Evolutionary conservation across 2,797 vertebrate genomes (phyloP).

Genomic region (Chaunax sp.): DNA sequence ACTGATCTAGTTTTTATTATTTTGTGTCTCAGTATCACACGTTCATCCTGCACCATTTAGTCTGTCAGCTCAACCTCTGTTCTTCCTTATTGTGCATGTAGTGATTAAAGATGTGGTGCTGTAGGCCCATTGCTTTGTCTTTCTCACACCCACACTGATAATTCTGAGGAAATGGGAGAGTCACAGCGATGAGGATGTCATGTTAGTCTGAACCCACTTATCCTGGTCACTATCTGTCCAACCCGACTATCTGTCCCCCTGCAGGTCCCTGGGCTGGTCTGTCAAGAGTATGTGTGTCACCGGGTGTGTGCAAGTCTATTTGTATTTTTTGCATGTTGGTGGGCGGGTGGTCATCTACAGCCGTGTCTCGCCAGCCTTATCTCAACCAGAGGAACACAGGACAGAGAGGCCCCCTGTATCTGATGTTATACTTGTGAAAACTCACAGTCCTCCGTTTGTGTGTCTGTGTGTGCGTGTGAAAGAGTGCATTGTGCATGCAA

Average conservation of each 20-base stretch:
- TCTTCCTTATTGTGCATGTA: slow-evolving; percentile 61
- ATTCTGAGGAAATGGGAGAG: slow-evolving; percentile 63
- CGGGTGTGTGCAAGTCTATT: slow-evolving; percentile 43
- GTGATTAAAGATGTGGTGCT: slow-evolving; percentile 22
- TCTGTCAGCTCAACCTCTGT: slow-evolving; percentile 56
- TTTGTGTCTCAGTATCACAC: not conserved
- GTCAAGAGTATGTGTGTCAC: slow-evolving; percentile 21
- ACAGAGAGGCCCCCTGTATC: slow-evolving; percentile 59
- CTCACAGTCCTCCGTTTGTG: slow-evolving; percentile 38
- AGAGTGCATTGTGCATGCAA: slow-evolving; percentile 25
- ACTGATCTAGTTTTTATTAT: not conserved
- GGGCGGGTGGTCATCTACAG: slow-evolving; percentile 75
- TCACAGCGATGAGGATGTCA: slow-evolving; percentile 27
- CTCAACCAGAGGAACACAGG: slow-evolving; percentile 68
- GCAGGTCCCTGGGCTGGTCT: slow-evolving; percentile 52
- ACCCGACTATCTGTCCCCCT: slow-evolving; percentile 56
- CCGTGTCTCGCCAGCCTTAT: slow-evolving; percentile 72
- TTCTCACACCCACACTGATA: slow-evolving; percentile 60
- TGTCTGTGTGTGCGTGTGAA: slow-evolving; percentile 19
- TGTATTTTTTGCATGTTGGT: slow-evolving; percentile 60
- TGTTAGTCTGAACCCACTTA: slow-evolving; percentile 61
- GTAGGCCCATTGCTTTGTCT: slow-evolving; percentile 66
- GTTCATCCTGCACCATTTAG: slow-evolving; percentile 23
- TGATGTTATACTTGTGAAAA: slow-evolving; percentile 66
- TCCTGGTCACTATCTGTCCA: slow-evolving; percentile 60